Conservation (phyloP, 2,797 vertebrate species). For the Neosilurus hyrtlii region DNA sequence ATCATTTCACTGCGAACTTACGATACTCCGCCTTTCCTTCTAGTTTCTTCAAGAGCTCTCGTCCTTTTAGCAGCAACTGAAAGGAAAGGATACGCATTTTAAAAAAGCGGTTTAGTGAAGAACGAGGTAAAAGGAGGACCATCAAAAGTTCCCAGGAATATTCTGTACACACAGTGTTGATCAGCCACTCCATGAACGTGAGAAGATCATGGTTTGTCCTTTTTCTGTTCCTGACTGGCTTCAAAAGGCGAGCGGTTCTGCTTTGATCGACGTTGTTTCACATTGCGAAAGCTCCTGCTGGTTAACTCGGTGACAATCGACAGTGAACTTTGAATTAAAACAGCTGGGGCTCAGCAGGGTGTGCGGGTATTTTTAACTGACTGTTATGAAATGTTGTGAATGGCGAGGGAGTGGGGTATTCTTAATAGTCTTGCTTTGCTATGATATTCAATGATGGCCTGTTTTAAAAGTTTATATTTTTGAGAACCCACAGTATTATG, state of each 20-base stretch:
- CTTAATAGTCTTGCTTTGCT: neutral
- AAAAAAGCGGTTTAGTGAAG: neutral
- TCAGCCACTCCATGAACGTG: slow-evolving; percentile 1
- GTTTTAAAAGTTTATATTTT: too few species aligned
- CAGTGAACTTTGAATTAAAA: neutral
- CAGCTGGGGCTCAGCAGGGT: neutral
- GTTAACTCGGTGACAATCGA: slow-evolving; percentile 67
- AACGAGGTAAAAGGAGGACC: neutral
- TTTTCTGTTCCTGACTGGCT: slow-evolving; percentile 18
- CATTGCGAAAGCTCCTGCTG: slow-evolving; percentile 64
- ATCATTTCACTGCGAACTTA: too few species aligned
- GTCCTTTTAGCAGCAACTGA: neutral
- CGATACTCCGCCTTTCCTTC: neutral
- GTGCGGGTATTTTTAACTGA: neutral
- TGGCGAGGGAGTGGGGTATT: neutral
- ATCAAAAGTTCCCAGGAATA: too few species aligned
- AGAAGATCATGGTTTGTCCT: slow-evolving; percentile 24
- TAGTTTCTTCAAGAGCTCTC: neutral
- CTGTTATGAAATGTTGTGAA: too few species aligned
- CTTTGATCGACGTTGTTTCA: slow-evolving; percentile 62
- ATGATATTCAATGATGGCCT: neutral
- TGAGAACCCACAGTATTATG: too few species aligned
- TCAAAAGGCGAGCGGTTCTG: slow-evolving; percentile 46
- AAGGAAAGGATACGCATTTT: neutral
- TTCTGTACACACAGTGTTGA: neutral